These are phyloP conservation scores for Aramus guarauna DNA, from an alignment of 2,113 vertebrate species.

Conservation along the genomic window DNA sequence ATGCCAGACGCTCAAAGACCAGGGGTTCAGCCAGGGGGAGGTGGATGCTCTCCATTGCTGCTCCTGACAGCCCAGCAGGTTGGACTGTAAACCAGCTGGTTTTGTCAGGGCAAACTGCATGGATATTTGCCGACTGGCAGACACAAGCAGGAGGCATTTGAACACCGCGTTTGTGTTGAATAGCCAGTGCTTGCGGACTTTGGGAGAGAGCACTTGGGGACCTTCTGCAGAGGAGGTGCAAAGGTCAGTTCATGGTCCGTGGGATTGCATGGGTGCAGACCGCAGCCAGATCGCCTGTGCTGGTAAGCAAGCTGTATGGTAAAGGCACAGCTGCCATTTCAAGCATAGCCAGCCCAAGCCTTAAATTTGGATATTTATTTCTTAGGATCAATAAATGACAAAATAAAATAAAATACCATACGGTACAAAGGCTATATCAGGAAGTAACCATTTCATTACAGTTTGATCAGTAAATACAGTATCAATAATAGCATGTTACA, in stretches of 20 bases:
- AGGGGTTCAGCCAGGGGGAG: neutral
- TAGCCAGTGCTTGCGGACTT: neutral
- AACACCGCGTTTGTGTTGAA: neutral
- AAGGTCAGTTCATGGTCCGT: neutral
- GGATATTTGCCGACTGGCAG: neutral
- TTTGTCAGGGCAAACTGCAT: neutral
- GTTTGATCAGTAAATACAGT: constrained; percentile 34
- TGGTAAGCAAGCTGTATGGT: neutral
- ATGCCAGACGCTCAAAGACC: neutral
- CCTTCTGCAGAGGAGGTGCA: neutral
- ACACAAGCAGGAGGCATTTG: neutral
- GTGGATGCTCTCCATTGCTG: neutral
- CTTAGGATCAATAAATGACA: constrained; percentile 37
- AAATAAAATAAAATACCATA: constrained; percentile 49
- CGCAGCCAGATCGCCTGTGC: neutral
- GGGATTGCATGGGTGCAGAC: neutral
- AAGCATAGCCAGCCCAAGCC: neutral
- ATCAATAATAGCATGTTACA: constrained; percentile 29
- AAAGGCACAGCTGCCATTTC: neutral
- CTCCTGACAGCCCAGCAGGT: neutral
- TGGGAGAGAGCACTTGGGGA: neutral
- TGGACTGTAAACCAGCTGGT: neutral
- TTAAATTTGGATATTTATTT: constrained; percentile 58
- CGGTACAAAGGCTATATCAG: constrained; percentile 54
- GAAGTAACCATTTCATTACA: constrained; percentile 30